Conservation (phyloP, 2,888 invertebrate species). For the Catotricha subobsoleta region DNA sequence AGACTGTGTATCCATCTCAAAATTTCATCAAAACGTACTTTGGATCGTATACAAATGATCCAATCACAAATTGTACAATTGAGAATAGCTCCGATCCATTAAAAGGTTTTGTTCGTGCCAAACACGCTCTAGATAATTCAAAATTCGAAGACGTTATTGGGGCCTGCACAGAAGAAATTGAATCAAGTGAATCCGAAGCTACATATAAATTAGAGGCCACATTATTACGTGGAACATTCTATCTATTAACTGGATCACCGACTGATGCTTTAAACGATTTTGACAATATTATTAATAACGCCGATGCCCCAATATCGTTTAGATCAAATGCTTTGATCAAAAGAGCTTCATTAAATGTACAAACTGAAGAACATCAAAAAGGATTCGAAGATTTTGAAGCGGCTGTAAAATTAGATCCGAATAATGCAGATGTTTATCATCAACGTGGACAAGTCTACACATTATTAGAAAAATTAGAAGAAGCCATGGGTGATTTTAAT, state of each 20-base stretch:
- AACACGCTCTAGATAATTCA: conserved; percentile 46
- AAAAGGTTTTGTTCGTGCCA: conserved; percentile 52
- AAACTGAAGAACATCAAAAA: conserved; percentile 51
- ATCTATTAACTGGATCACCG: conserved; percentile 58
- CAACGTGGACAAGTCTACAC: conserved; percentile 81
- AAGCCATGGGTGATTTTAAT: conserved; percentile 67
- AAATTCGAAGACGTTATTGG: conserved; percentile 61
- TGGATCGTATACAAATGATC: conserved; percentile 73
- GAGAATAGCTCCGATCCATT: conserved; percentile 29
- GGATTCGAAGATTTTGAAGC: conserved; percentile 62
- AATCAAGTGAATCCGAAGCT: conserved; percentile 38
- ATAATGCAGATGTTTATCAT: conserved; percentile 79
- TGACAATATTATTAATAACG: conserved; percentile 44
- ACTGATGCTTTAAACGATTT: conserved; percentile 55
- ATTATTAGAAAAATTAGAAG: conserved; percentile 59
- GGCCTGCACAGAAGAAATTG: conserved; percentile 63
- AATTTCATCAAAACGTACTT: conserved; percentile 77
- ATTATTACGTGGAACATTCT: conserved; percentile 70
- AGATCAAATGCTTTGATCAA: conserved; percentile 77
- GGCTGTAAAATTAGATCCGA: conserved; percentile 58
- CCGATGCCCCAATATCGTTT: conserved; percentile 39
- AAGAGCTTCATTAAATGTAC: conserved; percentile 67
- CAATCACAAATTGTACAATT: conserved; percentile 40
- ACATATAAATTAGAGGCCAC: conserved; percentile 49
- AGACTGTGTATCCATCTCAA: conserved; percentile 64